Conservation (phyloP, 2,888 invertebrate species). For the Aphodius granarius region DNA sequence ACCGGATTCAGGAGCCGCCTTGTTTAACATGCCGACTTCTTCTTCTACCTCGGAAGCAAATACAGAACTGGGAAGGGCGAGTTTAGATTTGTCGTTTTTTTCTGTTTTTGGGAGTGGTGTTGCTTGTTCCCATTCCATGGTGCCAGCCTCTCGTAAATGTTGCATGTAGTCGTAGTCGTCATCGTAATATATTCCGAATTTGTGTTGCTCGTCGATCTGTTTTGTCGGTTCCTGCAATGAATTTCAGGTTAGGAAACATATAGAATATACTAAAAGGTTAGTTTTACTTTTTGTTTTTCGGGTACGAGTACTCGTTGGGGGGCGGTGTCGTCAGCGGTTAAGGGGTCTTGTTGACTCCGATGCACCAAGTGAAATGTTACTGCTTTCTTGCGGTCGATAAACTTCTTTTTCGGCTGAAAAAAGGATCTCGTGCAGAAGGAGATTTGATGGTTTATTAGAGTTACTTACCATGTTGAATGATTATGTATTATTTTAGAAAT, state of each 20-base stretch:
- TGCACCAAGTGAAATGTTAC: conserved; percentile 92
- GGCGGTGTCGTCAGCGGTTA: conserved; percentile 84
- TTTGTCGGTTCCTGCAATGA: conserved; percentile 52
- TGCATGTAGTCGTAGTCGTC: conserved; percentile 96
- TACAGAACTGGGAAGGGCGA: conserved; percentile 77
- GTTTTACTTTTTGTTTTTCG: conserved; percentile 52
- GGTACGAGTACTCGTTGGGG: conserved; percentile 79
- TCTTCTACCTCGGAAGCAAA: conserved; percentile 87
- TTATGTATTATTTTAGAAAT: not conserved
- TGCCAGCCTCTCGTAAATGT: conserved; percentile 73
- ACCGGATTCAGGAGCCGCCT: conserved; percentile 72
- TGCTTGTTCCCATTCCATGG: conserved; percentile 59
- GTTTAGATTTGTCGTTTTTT: conserved; percentile 36
- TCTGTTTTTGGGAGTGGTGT: conserved; percentile 36
- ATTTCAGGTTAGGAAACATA: conserved; percentile 4
- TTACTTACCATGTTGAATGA: not conserved
- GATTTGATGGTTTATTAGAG: not conserved
- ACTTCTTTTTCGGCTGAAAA: conserved; percentile 71
- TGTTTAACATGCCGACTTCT: conserved; percentile 79
- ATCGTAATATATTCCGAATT: conserved; percentile 91
- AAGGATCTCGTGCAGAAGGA: not conserved
- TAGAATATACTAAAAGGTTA: not conserved
- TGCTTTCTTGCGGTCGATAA: conserved; percentile 89
- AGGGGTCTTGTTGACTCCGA: conserved; percentile 91
- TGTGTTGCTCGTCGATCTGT: conserved; percentile 70